Conservation (phyloP, 2,797 vertebrate species). For the Hemibagrus guttatus region DNA sequence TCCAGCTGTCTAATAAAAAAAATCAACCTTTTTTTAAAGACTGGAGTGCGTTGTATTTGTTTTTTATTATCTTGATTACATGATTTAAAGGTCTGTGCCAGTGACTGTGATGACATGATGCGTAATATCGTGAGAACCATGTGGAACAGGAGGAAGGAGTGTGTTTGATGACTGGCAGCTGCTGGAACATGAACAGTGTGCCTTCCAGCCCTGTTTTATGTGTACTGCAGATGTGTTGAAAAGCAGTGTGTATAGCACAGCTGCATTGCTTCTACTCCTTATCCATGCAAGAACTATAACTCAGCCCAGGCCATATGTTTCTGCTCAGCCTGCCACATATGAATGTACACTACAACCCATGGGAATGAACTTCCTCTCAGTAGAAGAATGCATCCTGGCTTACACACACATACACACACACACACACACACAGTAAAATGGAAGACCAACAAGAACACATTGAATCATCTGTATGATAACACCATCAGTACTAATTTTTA, state of each 20-base stretch:
- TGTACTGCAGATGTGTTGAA: slow-evolving; percentile 3
- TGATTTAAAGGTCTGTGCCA: neutral
- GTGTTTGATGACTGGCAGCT: slow-evolving; percentile 33
- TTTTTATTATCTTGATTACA: neutral
- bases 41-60: slow-evolving; percentile 14
- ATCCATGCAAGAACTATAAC: slow-evolving; percentile 11
- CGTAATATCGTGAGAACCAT: neutral
- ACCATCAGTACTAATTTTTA: too few relatives aligned
- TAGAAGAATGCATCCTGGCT: neutral
- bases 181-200: slow-evolving; percentile 11
- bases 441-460: neutral
- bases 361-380: slow-evolving; percentile 15
- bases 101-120: neutral
- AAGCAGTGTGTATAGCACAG: slow-evolving; percentile 1
- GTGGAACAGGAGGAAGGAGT: neutral
- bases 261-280: neutral
- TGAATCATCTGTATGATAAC: neutral
- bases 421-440: neutral
- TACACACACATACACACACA: neutral
- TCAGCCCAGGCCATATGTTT: slow-evolving; percentile 22
- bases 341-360: slow-evolving; percentile 18
- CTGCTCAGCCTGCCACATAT: slow-evolving; percentile 31
- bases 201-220: neutral
- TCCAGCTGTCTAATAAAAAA: slow-evolving; percentile 66
- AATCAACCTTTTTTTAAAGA: slow-evolving; percentile 29